These are phyloP conservation scores for Larimichthys polyactis DNA, from an alignment of 2,113 vertebrate genomes.

Conservation along the genomic window DNA sequence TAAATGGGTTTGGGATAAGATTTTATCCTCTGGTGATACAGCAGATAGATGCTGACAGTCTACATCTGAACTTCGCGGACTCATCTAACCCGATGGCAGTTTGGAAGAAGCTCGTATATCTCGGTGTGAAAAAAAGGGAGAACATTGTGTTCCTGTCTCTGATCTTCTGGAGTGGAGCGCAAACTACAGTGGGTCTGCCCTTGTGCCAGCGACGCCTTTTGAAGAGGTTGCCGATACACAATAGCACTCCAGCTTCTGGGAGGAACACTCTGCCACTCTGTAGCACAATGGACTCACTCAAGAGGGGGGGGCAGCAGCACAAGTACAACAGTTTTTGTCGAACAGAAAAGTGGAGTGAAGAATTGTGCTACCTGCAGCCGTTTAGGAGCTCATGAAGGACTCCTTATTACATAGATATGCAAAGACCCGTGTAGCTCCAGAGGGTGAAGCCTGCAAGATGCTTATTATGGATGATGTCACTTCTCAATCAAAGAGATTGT, in stretches of 20 bases:
- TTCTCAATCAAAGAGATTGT: conserved; percentile 51
- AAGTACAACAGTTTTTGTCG: not conserved
- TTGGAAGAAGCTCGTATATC: not conserved
- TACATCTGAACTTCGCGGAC: not conserved
- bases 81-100: not conserved
- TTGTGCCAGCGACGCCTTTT: conserved; percentile 9
- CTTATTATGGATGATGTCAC: conserved; percentile 3
- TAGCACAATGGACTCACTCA: conserved; percentile 12
- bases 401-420: not conserved
- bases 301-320: conserved; percentile 10
- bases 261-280: conserved; percentile 9
- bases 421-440: not conserved
- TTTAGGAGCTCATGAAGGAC: not conserved
- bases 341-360: not conserved
- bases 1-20: no score
- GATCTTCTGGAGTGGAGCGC: conserved; percentile 17
- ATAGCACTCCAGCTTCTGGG: not conserved
- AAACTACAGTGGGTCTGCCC: conserved; percentile 8
- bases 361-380: conserved; percentile 4
- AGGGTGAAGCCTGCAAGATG: not conserved
- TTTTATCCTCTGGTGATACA: not conserved
- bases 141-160: not conserved
- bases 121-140: not conserved
- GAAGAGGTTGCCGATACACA: conserved; percentile 27
- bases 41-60: not conserved